Conservation (phyloP, 2,113 vertebrate species). For the Zosterops japonicus region DNA sequence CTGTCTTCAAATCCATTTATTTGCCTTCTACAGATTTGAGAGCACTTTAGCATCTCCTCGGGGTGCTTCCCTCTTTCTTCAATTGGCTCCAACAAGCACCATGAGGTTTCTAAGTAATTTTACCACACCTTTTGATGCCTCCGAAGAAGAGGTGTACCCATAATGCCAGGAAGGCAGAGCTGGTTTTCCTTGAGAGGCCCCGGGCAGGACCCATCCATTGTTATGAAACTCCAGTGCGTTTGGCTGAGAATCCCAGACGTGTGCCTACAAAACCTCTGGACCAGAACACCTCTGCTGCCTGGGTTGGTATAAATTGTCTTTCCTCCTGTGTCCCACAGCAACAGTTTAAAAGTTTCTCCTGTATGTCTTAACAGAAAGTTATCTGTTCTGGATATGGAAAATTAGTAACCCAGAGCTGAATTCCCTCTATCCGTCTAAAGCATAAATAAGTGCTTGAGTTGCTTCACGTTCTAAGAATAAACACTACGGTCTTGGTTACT, state of each 20-base stretch:
- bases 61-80: not conserved
- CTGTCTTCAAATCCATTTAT: not conserved
- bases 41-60: not conserved
- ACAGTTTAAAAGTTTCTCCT: not conserved
- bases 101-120: constrained; percentile 62
- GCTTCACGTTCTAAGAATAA: not conserved
- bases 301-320: constrained; percentile 61
- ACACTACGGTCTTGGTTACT: not conserved
- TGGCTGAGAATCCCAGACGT: constrained; percentile 70
- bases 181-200: constrained; percentile 83
- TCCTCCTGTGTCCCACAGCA: fast-evolving
- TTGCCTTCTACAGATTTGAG: constrained; percentile 37
- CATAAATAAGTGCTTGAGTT: not conserved
- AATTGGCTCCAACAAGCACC: constrained; percentile 2
- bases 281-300: constrained; percentile 39
- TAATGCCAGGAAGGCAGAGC: constrained; percentile 69
- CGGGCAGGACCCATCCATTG: constrained; percentile 70
- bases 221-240: constrained; percentile 54
- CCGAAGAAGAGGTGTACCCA: constrained; percentile 73
- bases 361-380: not conserved
- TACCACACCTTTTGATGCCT: constrained; percentile 79
- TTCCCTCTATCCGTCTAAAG: not conserved
- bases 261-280: constrained; percentile 74
- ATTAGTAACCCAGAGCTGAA: not conserved
- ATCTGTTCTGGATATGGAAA: not conserved